Conservation (phyloP, 2,888 invertebrate species). For the Drepanosiphum platanoidis region DNA sequence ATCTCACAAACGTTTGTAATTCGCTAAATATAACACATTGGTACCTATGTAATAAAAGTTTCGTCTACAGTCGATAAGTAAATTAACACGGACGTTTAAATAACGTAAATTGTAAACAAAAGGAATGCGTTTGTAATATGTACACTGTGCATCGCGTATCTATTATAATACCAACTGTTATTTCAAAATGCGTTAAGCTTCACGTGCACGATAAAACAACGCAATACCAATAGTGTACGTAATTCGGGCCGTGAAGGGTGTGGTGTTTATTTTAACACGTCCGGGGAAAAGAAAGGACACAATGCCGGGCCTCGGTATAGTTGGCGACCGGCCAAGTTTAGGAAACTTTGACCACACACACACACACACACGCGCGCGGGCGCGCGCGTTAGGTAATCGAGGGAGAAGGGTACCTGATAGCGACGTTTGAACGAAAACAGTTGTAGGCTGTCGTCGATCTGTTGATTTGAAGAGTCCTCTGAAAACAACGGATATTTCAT, state of each 20-base stretch:
- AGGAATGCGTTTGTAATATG: not conserved
- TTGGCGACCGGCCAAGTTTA: not conserved
- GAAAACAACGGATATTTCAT: constrained; percentile 55
- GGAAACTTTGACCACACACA: not conserved
- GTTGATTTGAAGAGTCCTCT: constrained; percentile 27
- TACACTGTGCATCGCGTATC: not conserved
- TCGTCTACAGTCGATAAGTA: not conserved
- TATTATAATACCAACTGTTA: too few relatives aligned
- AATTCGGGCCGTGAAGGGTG: not conserved
- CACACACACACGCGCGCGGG: not conserved
- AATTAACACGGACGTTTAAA: not conserved
- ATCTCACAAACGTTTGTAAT: too few relatives aligned
- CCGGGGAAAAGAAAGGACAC: not conserved
- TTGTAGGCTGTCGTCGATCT: constrained; percentile 50
- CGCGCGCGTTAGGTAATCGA: not conserved
- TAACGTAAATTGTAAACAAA: not conserved
- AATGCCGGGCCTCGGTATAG: not conserved
- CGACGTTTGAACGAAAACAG: constrained; percentile 60
- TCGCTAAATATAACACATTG: too few relatives aligned
- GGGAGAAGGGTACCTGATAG: constrained; percentile 41
- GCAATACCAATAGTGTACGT: not conserved
- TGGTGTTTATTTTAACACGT: not conserved
- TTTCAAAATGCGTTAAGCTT: not conserved
- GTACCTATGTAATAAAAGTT: not conserved
- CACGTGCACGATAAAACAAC: not conserved